Conservation (phyloP, 2,797 vertebrate species). For the Delichon dasypus region DNA sequence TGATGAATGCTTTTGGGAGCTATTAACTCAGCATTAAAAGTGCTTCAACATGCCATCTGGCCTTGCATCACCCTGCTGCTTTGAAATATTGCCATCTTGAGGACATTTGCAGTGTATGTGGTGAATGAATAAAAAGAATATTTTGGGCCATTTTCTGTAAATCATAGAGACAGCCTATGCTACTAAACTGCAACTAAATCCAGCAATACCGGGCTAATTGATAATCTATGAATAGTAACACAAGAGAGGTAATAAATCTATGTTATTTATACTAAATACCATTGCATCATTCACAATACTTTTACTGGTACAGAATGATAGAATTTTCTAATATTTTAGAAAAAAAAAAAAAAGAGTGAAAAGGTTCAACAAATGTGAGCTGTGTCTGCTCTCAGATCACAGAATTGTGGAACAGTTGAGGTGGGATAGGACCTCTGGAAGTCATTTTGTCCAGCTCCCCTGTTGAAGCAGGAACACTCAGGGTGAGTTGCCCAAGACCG, state of each 20-base stretch:
- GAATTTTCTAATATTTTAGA: background rate
- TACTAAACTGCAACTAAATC: background rate
- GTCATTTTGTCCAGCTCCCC: background rate
- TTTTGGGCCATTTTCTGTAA: background rate
- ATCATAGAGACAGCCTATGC: background rate
- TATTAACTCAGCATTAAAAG: background rate
- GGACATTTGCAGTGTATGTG: background rate
- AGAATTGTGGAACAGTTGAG: accelerated
- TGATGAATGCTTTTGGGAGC: background rate
- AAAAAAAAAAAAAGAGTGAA: background rate
- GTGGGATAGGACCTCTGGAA: background rate
- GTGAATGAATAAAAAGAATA: background rate
- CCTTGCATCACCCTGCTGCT: background rate
- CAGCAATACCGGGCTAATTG: background rate
- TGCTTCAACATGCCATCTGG: background rate
- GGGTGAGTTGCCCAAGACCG: background rate
- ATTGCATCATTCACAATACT: background rate
- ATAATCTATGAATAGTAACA: background rate
- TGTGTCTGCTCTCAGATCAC: background rate
- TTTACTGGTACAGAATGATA: background rate
- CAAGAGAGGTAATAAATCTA: background rate
- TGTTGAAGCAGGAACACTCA: background rate
- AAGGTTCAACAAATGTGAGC: background rate
- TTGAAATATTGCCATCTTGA: constrained; percentile 53
- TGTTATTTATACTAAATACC: background rate